Evolutionary conservation across 2,888 invertebrate species (phyloP).

Genomic region (Auanema sp.): DNA sequence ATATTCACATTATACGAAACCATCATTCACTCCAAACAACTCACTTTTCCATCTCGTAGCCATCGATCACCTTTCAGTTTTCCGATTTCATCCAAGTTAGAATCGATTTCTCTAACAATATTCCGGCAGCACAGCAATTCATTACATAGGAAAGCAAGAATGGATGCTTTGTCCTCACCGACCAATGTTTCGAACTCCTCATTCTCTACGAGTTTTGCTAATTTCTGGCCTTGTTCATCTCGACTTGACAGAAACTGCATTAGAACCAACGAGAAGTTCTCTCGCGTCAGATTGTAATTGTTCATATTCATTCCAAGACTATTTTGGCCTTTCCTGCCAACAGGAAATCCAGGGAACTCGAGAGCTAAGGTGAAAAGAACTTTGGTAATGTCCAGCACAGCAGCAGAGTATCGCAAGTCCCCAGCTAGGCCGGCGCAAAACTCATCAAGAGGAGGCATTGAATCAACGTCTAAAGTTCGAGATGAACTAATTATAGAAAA

Average conservation of each 20-base stretch:
- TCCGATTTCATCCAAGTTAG: constrained; percentile 81
- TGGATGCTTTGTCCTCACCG: constrained; percentile 83
- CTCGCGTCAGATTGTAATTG: constrained; percentile 83
- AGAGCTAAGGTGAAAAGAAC: constrained; percentile 65
- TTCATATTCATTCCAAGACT: constrained; percentile 83
- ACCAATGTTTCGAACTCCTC: constrained; percentile 83
- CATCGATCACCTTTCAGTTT: constrained; percentile 87
- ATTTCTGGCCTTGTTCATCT: constrained; percentile 32
- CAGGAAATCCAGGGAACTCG: constrained; percentile 66
- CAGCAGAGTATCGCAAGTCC: constrained; percentile 32
- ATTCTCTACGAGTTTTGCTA: constrained; percentile 77
- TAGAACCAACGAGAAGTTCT: constrained; percentile 86
- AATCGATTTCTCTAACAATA: constrained; percentile 78
- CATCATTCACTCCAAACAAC: background rate
- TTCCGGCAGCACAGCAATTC: constrained; percentile 87
- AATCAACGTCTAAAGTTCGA: constrained; percentile 76
- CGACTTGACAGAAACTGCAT: constrained; percentile 65
- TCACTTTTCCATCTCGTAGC: constrained; percentile 85
- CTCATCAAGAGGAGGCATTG: constrained; percentile 79
- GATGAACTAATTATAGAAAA: background rate
- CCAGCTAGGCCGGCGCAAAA: constrained; percentile 65
- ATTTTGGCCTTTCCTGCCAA: constrained; percentile 68
- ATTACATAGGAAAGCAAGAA: constrained; percentile 88
- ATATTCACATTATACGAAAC: background rate
- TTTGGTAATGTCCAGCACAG: constrained; percentile 44